Evolutionary conservation across 2,888 invertebrate genomes (phyloP).

Genomic region (Diplazon laetatorius): DNA sequence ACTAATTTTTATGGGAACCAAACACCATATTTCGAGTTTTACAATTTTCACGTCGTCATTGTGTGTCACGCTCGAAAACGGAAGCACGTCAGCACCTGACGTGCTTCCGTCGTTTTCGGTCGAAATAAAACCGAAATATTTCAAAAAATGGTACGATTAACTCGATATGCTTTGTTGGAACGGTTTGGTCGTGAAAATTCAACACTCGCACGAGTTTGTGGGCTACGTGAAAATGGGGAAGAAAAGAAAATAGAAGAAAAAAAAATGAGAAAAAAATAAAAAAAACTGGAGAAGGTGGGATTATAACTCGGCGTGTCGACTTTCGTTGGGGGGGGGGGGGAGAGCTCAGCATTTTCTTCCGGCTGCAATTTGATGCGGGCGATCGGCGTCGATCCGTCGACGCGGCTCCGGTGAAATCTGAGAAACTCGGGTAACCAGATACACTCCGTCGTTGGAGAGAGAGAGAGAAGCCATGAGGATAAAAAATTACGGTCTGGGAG

Average conservation of each 20-base stretch:
- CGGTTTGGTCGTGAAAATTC: too few species aligned
- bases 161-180: too few species aligned
- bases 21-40: too few species aligned
- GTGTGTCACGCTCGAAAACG: too few species aligned
- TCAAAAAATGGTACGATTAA: too few species aligned
- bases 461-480: constrained; percentile 13
- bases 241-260: neutral
- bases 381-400: constrained; percentile 34
- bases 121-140: too few species aligned
- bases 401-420: constrained; percentile 41
- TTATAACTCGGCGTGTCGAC: constrained; percentile 58
- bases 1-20: too few species aligned
- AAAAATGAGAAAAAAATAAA: neutral
- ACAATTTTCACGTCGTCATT: too few species aligned
- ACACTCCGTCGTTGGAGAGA: constrained; percentile 44
- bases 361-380: neutral
- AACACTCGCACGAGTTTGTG: too few species aligned
- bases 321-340: constrained; percentile 32
- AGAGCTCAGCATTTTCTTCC: constrained; percentile 3
- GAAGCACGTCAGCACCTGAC: too few species aligned
- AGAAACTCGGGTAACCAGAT: constrained; percentile 59
- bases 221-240: neutral
- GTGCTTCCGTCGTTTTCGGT: too few species aligned
- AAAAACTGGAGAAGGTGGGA: constrained; percentile 41
- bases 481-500: neutral